These are phyloP conservation scores for Peucedramus taeniatus DNA, from an alignment of 2,113 vertebrate genomes.

Conservation along the genomic window DNA sequence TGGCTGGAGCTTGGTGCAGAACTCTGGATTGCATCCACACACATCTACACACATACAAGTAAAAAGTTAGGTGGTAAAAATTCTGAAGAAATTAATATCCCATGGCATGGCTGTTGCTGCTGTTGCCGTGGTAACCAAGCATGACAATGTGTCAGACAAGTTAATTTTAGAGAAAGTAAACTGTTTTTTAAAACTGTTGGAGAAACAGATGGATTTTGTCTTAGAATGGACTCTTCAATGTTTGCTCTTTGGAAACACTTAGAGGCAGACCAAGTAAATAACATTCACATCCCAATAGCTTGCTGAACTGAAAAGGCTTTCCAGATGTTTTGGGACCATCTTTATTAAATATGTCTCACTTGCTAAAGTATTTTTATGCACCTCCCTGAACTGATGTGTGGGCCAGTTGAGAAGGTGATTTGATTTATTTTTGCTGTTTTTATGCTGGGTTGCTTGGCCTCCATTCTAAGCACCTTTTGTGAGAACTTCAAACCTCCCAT, in stretches of 20 bases:
- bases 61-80: background rate
- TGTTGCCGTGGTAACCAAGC: conserved; percentile 51
- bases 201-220: conserved; percentile 53
- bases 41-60: background rate
- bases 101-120: background rate
- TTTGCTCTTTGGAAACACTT: background rate
- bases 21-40: background rate
- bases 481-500: background rate
- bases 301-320: background rate
- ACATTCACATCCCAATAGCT: background rate
- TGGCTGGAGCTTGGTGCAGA: background rate
- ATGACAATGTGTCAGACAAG: conserved; percentile 61
- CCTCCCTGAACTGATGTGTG: background rate
- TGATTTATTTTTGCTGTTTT: background rate
- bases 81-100: background rate
- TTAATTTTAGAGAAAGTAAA: conserved; percentile 64
- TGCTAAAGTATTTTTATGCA: background rate
- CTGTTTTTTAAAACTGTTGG: background rate
- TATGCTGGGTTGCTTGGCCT: background rate
- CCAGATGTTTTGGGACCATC: background rate
- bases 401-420: background rate
- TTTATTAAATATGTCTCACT: background rate
- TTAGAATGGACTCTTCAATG: conserved; percentile 10
- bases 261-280: background rate
- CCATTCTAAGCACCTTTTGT: background rate